Evolutionary conservation across 1,140 invertebrate species (phyloP).

Genomic region (Thalassaphorura encarpata): DNA sequence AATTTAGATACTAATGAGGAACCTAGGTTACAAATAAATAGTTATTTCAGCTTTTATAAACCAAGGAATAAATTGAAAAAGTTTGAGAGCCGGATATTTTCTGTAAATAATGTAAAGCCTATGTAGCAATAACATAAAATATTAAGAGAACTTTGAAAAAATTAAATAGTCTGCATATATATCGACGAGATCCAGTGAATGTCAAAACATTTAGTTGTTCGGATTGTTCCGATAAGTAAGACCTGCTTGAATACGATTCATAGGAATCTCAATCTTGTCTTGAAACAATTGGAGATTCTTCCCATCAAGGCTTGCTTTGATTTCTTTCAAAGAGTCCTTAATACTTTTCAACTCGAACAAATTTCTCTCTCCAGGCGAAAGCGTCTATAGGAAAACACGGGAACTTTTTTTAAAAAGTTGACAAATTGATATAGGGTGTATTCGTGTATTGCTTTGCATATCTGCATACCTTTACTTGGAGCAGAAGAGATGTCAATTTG

Average conservation of each 20-base stretch:
- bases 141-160: no score
- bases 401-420: neutral
- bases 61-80: no score
- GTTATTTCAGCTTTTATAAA: no score
- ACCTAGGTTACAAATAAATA: no score
- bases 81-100: no score
- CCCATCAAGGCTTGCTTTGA: constrained; percentile 64
- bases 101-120: no score
- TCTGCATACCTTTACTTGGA: constrained; percentile 68
- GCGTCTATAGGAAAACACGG: constrained; percentile 46
- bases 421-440: neutral
- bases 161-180: no score
- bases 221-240: constrained; percentile 36
- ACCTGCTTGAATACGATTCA: constrained; percentile 82
- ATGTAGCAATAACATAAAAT: no score
- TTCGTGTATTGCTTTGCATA: no score
- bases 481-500: constrained; percentile 78
- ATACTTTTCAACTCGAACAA: constrained; percentile 85
- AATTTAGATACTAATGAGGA: no score
- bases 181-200: no score
- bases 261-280: constrained; percentile 80
- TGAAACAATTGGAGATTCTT: constrained; percentile 75
- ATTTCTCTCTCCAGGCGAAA: constrained; percentile 80
- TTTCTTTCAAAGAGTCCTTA: constrained; percentile 81
- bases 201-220: neutral